Evolutionary conservation across 2,888 invertebrate genomes (phyloP), one percentile per base, ranked within the genome.

Genomic region (Diarsia brunnea): DNA sequence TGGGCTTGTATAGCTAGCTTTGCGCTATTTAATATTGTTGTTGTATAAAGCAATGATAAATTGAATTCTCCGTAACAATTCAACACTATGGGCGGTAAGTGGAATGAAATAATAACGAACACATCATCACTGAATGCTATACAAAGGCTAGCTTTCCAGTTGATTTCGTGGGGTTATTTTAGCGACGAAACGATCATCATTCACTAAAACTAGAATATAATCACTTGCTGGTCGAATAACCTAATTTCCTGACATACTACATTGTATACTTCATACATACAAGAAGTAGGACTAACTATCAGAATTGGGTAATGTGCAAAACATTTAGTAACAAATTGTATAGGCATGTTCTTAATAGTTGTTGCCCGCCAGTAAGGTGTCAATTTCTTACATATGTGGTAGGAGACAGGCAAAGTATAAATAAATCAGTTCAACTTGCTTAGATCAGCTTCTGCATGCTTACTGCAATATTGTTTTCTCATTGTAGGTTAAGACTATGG

Each of bases 41-140:
- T 85, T 85, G 84, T 86, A 89, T 89, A 91, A 90, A 88, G 82
- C 88, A 87, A 93, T 93, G 91, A 88, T 91, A 88, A 90, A 89
- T 92, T 93, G 90, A 92, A 89, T 90, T 87, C 90, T 88, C 82
- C 92, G 84, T 90, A 90, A 88, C 85, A 88, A 88, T 88, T 88
- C 92, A 89, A 85, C 86, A 87, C 38, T 67, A 95, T 95, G 94
- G 95, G 94, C 88, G 95, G 95, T 95, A 95, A 95, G 95, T 95
- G 83, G 76, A 86, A 84, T 78, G 60, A 78, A 69, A 69, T 83
- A 74, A 72, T 80, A 77, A 79, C 67, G 72, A 84, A 78, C 81
- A 84, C 83, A 85, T 77, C 79, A 84, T 86, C 77, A 89, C 77
- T 78, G 81, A 85, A 87, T 87, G 88, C 84, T 85, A 84, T 78